Evolutionary conservation across 2,888 invertebrate species (phyloP).

Genomic region (Thalpophila matura): DNA sequence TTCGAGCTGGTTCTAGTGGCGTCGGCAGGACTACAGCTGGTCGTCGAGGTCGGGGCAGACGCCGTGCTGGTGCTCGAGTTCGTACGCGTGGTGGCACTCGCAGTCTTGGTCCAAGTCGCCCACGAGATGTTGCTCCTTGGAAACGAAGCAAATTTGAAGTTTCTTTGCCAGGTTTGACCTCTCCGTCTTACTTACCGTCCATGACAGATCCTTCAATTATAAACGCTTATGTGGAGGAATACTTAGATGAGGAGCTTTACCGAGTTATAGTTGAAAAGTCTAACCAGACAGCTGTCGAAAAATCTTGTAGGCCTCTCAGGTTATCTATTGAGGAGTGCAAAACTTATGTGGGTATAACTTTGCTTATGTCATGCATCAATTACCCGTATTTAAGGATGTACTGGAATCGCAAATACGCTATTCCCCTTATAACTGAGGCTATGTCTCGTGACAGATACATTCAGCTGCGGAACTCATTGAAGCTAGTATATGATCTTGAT

Average conservation of each 20-base stretch:
- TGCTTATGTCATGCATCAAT: no score
- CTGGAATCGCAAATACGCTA: no score
- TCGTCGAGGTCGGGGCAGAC: slow-evolving; percentile 25
- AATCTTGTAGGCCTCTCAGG: slow-evolving; percentile 12
- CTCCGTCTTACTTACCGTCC: slow-evolving; percentile 23
- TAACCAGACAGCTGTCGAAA: no score
- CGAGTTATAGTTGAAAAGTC: no score
- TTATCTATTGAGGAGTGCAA: slow-evolving; percentile 16
- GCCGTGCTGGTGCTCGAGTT: slow-evolving; percentile 19
- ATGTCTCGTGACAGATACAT: no score
- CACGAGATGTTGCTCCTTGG: slow-evolving; percentile 19
- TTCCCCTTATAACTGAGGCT: no score
- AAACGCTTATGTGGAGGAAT: no score
- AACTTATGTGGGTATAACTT: slow-evolving; percentile 37
- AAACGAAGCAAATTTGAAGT: slow-evolving; percentile 17
- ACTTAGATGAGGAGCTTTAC: no score
- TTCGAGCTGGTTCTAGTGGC: not conserved
- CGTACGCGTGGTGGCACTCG: slow-evolving; percentile 21
- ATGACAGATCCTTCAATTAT: slow-evolving; percentile 18
- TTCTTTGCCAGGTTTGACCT: slow-evolving; percentile 22
- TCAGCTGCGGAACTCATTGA: slow-evolving; percentile 36
- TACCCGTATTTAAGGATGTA: no score
- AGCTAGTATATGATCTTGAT: slow-evolving; percentile 47
- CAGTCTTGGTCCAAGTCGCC: no score
- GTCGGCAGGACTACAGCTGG: not conserved